Evolutionary conservation across 1,140 invertebrate genomes (phyloP), one percentile per base, ranked within the genome.

Genomic region (Drosophila tristis): DNA sequence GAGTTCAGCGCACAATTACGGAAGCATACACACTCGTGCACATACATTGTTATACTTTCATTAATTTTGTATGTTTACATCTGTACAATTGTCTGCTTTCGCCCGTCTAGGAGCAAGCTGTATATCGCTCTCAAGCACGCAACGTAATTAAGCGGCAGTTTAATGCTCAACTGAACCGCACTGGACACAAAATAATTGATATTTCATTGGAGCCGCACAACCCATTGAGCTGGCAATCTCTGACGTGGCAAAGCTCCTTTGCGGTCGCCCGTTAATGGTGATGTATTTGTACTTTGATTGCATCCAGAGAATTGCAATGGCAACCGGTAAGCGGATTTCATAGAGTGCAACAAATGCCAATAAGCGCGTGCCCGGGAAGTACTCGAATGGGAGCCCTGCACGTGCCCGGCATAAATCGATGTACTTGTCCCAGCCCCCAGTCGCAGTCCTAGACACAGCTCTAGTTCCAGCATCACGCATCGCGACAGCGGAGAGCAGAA

Each of bases 301-400:
- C 78, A 42, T 80, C 79, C 64, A 66, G 66, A 48, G 51, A 80
- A 63, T 65, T 55, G 53, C 57, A 65, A 35, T 29, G 75, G 71
- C 43, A 76, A 60, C 68, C 75, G 78, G 82, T 87, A 87, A 87
- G 82, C 79, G 82, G 82, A 87, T 87, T 87, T 89, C 72, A 82
- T 82, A 82, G 86, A 89, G 82, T 87, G 82, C 82, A 87, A 87
- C 82, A 87, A 87, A 87, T 89, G 84, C 82, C 82, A 89, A 82
- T 78, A 79, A 78, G 66, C 53, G 63, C n/a, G 53, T 70, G 59
- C 66, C 63, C 56, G 48, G 48, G 29, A 39, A 57, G 45, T 39
- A 11, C 35, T 13, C 35, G 55, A 56, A 51, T 49, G 39, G 43
- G 61, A 53, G 42, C 16, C 11, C 20, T 50, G 82, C 74, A 87